Conservation (phyloP, 2,888 invertebrate genomes). For the Drosophila neotestacea region DNA sequence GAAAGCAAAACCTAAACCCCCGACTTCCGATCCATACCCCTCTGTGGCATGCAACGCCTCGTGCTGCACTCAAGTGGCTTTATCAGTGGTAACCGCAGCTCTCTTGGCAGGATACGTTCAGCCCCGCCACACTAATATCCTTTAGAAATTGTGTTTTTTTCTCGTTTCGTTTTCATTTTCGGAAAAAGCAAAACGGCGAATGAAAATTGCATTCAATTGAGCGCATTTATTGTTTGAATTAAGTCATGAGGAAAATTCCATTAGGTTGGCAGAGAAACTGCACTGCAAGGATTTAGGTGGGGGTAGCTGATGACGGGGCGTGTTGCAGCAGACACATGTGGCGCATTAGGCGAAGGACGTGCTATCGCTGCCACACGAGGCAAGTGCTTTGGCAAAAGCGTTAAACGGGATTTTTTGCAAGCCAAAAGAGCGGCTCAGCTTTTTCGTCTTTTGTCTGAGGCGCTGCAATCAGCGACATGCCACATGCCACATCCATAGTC, state of each 20-base stretch:
- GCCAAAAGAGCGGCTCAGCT: conserved; percentile 54
- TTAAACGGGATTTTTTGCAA: conserved; percentile 73
- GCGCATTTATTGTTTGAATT: conserved; percentile 85
- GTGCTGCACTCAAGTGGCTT: conserved; percentile 82
- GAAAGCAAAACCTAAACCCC: conserved; percentile 44
- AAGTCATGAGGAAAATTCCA: conserved; percentile 85
- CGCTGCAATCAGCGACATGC: conserved; percentile 59
- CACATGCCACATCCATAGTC: conserved; percentile 23
- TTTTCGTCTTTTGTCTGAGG: conserved; percentile 61
- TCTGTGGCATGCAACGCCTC: conserved; percentile 36
- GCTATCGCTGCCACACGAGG: conserved; percentile 33
- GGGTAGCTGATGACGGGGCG: conserved; percentile 27
- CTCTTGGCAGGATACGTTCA: conserved; percentile 52
- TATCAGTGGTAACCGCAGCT: conserved; percentile 78
- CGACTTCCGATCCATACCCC: neutral
- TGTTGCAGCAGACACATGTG: conserved; percentile 72
- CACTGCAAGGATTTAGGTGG: conserved; percentile 45
- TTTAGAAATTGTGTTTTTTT: conserved; percentile 56
- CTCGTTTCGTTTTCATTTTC: conserved; percentile 45
- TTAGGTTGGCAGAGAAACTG: conserved; percentile 79
- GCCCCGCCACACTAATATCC: conserved; percentile 56
- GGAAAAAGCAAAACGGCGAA: conserved; percentile 68
- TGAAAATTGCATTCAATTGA: conserved; percentile 84
- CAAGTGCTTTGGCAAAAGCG: conserved; percentile 53
- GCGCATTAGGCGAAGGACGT: conserved; percentile 58